A percentile compares a stretch with the other conserved stretches of the same genome.
Conservation (phyloP, 2,888 invertebrate species). For the Himalopsyche tibetana region DNA sequence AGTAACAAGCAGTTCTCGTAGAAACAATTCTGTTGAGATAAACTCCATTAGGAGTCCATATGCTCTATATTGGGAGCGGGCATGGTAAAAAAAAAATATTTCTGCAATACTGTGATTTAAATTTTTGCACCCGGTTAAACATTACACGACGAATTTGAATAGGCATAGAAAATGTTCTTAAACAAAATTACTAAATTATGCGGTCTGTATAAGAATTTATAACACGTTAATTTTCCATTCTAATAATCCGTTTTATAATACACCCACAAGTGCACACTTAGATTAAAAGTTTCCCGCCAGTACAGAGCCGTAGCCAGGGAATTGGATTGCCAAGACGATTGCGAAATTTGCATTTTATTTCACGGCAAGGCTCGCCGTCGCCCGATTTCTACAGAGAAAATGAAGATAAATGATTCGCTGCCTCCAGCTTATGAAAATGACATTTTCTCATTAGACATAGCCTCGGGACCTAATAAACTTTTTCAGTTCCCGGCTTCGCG, state of each 20-base stretch:
- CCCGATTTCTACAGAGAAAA: slow-evolving; percentile 5
- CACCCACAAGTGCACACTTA: background rate
- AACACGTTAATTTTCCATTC: background rate
- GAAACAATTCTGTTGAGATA: too few relatives aligned
- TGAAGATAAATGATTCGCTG: slow-evolving; percentile 18
- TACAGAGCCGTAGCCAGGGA: slow-evolving; percentile 3
- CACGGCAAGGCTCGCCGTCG: background rate
- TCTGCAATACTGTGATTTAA: too few relatives aligned
- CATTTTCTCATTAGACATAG: slow-evolving; percentile 38
- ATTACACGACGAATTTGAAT: too few relatives aligned
- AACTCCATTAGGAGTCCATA: too few relatives aligned
- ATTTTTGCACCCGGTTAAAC: too few relatives aligned
- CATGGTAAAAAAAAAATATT: too few relatives aligned
- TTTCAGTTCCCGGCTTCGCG: background rate
- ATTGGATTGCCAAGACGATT: slow-evolving; percentile 8
- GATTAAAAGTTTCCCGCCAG: slow-evolving; percentile 11
- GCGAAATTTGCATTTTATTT: slow-evolving; percentile 41
- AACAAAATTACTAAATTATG: too few relatives aligned
- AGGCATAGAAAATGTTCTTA: too few relatives aligned
- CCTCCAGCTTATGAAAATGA: slow-evolving; percentile 32
- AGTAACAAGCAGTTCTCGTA: too few relatives aligned
- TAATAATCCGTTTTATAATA: slow-evolving; percentile 9
- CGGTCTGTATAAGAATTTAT: too few relatives aligned
- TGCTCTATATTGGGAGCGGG: too few relatives aligned
- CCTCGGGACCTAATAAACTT: slow-evolving; percentile 28